Evolutionary conservation across 2,888 invertebrate genomes (phyloP), one percentile per base, ranked within the genome.

Genomic region (Digitonthophagus gazella): DNA sequence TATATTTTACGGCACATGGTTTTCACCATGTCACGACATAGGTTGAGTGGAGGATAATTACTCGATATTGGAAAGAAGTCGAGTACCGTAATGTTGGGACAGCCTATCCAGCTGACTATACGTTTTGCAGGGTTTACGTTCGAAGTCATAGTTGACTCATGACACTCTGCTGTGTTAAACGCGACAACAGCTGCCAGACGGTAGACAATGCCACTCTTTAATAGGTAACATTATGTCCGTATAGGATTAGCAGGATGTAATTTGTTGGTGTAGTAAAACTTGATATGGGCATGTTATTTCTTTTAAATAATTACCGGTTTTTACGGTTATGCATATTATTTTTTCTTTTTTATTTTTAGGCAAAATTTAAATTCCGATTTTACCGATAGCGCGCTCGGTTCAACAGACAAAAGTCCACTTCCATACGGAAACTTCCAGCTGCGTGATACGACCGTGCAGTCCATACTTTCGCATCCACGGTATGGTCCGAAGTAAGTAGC

Each of bases 291-390:
- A n/a, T 55, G 54, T 65, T 65, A 16, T 15, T 16, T 55, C 65
- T 55, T 15, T 44, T 8, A 44, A 1, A 44, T 44, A 11, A n/a
- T n/a, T n/a, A n/a, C n/a, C n/a, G n/a, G n/a, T n/a, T n/a, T n/a
- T n/a, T n/a, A 57, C 57, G 11, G 57, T 57, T 15, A 57, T 16
- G 6, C 2, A 16, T 15, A 14, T 44, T 19, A 56, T 15, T 63
- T 58, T 22, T 8, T 15, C 6, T 67, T 58, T 57, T 56, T 61
- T 70, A 73, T 64, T 82, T 85, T 1, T 85, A 93, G 96, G 82
- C 96, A 96, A 89, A 96, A 96, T 82, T 86, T 96, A 76, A 96
- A 96, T 84, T 96, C 96, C 0, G 96, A 96, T 84, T 96, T 96
- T 83, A 96, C 96, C 74, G 96, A 96, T 83, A 95, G 95, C 75